phyloP scores from a whole-genome alignment of 2,888 invertebrate species.

The Gisinianus flammeolus region DNA sequence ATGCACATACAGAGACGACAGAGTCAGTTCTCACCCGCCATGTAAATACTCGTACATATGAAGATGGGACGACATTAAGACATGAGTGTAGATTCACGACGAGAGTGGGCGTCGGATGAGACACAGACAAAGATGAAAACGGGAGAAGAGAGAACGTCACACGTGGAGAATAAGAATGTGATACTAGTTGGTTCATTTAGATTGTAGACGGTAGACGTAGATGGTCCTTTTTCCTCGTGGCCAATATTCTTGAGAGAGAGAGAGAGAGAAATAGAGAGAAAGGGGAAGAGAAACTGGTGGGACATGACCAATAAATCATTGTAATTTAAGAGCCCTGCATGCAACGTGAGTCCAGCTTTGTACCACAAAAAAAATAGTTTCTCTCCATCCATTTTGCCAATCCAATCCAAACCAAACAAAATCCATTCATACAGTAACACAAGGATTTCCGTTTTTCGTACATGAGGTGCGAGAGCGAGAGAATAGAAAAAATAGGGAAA shows the following conservation, averaged over 20 bases:
- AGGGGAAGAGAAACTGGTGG: slow-evolving; percentile 25
- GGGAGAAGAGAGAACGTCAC: neutral
- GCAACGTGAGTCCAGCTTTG: slow-evolving; percentile 19
- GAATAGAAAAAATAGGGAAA: neutral
- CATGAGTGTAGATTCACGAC: neutral
- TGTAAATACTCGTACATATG: neutral
- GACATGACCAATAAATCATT: slow-evolving; percentile 40
- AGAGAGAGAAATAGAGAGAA: no score
- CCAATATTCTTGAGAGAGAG: neutral
- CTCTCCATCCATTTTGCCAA: slow-evolving; percentile 21
- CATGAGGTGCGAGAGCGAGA: neutral
- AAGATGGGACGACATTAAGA: neutral
- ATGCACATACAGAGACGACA: neutral
- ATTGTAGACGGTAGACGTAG: neutral
- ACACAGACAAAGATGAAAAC: neutral
- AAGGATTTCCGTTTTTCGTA: neutral
- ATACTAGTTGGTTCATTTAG: slow-evolving; percentile 22
- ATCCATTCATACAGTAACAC: no score
- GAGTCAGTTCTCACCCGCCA: no score
- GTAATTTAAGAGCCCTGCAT: slow-evolving; percentile 36
- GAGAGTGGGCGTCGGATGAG: neutral
- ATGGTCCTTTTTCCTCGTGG: neutral
- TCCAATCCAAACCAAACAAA: neutral
- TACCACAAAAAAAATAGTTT: slow-evolving; percentile 10
- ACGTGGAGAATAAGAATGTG: slow-evolving; percentile 20